These are phyloP conservation scores for Macrostomum lignano DNA, from an alignment of 1,140 invertebrate genomes.

Conservation along the genomic window DNA sequence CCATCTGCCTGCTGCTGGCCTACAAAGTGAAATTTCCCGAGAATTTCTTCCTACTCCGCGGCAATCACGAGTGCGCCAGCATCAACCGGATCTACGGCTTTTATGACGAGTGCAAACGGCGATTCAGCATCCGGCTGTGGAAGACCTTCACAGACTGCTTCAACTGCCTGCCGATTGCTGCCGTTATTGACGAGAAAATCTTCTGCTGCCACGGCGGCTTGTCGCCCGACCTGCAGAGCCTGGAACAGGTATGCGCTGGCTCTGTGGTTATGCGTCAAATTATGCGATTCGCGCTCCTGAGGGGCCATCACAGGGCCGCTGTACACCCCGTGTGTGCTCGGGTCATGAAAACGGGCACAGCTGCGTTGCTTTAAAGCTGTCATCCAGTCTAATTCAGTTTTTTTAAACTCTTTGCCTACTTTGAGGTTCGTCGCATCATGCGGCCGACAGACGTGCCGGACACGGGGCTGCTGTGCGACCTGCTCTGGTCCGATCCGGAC, in stretches of 20 bases:
- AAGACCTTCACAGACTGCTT: conserved; percentile 10
- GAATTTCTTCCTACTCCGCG: conserved; percentile 37
- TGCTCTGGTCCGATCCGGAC: conserved; percentile 33
- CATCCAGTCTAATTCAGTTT: too few species aligned
- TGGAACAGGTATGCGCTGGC: too few species aligned
- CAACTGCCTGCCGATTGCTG: conserved; percentile 8
- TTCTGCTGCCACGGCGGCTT: conserved; percentile 10
- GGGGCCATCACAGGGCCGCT: too few species aligned
- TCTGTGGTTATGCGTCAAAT: conserved; percentile 32
- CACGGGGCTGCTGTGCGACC: conserved; percentile 36
- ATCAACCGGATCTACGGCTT: conserved; percentile 38
- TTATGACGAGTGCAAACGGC: conserved; percentile 10
- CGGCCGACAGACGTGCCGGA: conserved; percentile 48
- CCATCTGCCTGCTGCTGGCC: conserved; percentile 24
- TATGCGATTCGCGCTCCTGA: too few species aligned
- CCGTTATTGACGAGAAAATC: conserved; percentile 6
- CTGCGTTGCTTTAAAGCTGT: too few species aligned
- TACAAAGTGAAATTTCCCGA: conserved; percentile 33
- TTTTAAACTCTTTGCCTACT: too few species aligned
- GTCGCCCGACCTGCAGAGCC: conserved; percentile 7
- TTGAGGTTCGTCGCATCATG: background rate
- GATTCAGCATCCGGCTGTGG: conserved; percentile 12
- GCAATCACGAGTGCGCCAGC: conserved; percentile 38
- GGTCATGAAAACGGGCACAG: too few species aligned
- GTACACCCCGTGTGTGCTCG: too few species aligned